These are phyloP conservation scores for Damaliscus lunatus DNA, from an alignment of 2,113 vertebrate genomes.

Conservation along the genomic window DNA sequence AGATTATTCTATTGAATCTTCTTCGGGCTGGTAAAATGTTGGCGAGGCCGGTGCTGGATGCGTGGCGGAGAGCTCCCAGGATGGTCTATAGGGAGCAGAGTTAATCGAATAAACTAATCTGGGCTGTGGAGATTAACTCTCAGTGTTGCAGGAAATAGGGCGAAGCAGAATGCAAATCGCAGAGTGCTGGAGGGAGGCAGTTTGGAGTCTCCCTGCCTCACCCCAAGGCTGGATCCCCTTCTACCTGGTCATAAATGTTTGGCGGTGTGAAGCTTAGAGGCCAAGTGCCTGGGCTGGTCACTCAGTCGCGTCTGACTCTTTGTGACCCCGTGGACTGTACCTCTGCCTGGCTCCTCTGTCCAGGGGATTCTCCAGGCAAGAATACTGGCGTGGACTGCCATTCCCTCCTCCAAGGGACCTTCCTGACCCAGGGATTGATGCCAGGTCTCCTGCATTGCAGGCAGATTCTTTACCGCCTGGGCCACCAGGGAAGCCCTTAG, in stretches of 20 bases:
- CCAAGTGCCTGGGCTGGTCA: constrained; percentile 44
- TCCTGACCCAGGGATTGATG: not conserved
- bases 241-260: constrained; percentile 81
- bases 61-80: constrained; percentile 73
- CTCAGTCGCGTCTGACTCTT: not conserved
- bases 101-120: constrained; percentile 87
- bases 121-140: constrained; percentile 84
- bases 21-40: constrained; percentile 77
- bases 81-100: constrained; percentile 80
- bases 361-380: not conserved
- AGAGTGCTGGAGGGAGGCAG: constrained; percentile 78
- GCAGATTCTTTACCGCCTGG: not conserved
- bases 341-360: not conserved
- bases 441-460: not conserved
- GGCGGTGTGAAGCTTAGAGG: constrained; percentile 76
- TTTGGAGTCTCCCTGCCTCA: constrained; percentile 67
- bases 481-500: not conserved
- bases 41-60: constrained; percentile 74
- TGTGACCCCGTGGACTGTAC: not conserved
- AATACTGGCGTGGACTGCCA: not conserved
- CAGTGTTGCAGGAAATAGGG: constrained; percentile 61
- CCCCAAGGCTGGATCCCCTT: constrained; percentile 77
- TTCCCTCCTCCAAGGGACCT: not conserved
- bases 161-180: constrained; percentile 81
- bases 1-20: constrained; percentile 83